phyloP scores from a whole-genome alignment of 2,113 vertebrate genomes.

The Ornithorhynchus anatinus region DNA sequence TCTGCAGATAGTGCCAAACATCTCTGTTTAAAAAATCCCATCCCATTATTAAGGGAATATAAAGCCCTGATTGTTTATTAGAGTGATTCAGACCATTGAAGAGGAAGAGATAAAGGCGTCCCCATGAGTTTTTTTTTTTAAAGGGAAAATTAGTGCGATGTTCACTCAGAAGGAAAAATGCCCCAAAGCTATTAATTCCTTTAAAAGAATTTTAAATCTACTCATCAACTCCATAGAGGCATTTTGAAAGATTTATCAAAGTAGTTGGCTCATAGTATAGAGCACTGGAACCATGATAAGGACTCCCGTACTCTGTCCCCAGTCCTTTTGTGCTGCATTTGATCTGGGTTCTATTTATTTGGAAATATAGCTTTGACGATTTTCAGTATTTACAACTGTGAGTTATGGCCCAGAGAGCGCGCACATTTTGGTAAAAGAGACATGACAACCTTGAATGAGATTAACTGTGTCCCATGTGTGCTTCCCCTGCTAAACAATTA shows the following conservation, averaged over 20 bases:
- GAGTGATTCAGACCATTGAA: conserved; percentile 48
- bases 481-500: not conserved
- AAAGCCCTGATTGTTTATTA: conserved; percentile 56
- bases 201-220: conserved; percentile 37
- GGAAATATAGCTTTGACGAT: no score
- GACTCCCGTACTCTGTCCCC: not conserved
- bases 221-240: conserved; percentile 8
- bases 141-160: conserved; percentile 38
- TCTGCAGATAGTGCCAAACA: conserved; percentile 41
- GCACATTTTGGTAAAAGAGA: not conserved
- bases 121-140: conserved; percentile 49
- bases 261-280: not conserved
- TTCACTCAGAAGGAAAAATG: conserved; percentile 41
- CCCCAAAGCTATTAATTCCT: conserved; percentile 46
- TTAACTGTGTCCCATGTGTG: not conserved
- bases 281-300: conserved; percentile 2
- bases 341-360: not conserved
- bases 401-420: no score
- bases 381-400: no score
- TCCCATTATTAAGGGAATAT: conserved; percentile 43
- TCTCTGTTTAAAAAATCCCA: conserved; percentile 32
- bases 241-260: conserved; percentile 27
- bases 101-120: conserved; percentile 53
- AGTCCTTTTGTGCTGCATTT: not conserved
- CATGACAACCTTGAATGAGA: not conserved